Evolutionary conservation across 2,888 invertebrate genomes (phyloP), one percentile per base, ranked within the genome.

Genomic region (Macrosiphum euphorbiae): DNA sequence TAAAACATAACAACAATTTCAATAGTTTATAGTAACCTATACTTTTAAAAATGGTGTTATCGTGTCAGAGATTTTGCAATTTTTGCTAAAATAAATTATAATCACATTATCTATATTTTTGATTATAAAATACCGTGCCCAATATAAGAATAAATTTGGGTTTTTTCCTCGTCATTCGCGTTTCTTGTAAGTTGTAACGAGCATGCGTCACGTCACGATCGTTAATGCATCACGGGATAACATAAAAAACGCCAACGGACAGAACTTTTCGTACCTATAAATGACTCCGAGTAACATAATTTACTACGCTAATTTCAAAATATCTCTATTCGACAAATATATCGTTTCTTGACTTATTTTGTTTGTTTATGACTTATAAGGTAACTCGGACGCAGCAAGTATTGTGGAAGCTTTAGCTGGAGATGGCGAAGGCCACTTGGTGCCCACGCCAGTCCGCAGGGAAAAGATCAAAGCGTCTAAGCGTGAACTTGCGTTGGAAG

Each of bases 401-500:
- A 95, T 96, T 94, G 95, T 96, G 95, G 96, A 96, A 95, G 96
- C 96, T 94, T 95, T 96, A 95, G 96, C 95, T 95, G 96, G 96
- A 95, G 96, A 96, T 96, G 96, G 96, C 95, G 96, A 96, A 95
- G 96, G 96, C 95, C 96, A 96, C 95, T 95, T 96, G 95, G 95
- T 96, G 95, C 95, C 96, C 90, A 96, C 96, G 93, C 96, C 96
- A 67, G 96, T 97, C 88, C 96, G 96, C 95, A 96, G 96, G 95
- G 97, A 97, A 95, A 97, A 97, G 94, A 97, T 97, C 90, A 97
- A 97, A 95, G 96, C 97, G 84, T 97, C 97, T 94, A 97, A 97
- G 95, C 96, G 97, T 95, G 97, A 97, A 95, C 96, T 98, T 90
- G 97, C 97, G 90, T 97, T 97, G 95, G 98, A 98, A 94, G 95